Evolutionary conservation across 2,113 vertebrate genomes (phyloP).

Genomic region (Columbina picui): DNA sequence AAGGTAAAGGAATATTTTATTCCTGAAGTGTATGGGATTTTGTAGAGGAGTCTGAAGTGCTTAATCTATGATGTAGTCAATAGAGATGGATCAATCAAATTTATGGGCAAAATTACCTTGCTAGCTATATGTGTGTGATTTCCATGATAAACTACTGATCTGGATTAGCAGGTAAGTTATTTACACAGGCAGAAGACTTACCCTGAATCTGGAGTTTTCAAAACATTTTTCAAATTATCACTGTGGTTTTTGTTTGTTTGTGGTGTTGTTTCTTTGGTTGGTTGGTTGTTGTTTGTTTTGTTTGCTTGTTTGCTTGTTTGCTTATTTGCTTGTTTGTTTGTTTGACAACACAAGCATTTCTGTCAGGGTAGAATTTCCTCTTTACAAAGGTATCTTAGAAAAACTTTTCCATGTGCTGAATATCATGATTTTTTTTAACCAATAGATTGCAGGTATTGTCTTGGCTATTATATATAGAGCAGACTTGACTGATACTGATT

Average conservation of each 20-base stretch:
- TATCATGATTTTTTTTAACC: background rate
- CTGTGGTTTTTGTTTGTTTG: too few relatives aligned
- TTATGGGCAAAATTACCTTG: background rate
- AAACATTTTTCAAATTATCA: background rate
- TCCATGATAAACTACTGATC: background rate
- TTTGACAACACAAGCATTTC: background rate
- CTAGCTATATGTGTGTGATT: background rate
- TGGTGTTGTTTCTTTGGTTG: too few relatives aligned
- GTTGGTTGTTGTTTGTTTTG: too few relatives aligned
- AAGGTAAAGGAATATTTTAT: background rate
- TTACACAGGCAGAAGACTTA: background rate
- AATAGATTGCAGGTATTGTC: background rate
- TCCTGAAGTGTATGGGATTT: background rate
- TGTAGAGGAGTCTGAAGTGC: background rate
- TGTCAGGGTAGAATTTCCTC: background rate
- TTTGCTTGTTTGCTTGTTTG: too few relatives aligned
- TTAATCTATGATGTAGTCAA: background rate
- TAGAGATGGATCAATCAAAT: background rate
- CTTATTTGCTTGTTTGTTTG: too few relatives aligned
- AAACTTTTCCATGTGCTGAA: background rate
- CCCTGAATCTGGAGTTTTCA: background rate
- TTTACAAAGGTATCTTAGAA: background rate
- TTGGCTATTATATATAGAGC: background rate
- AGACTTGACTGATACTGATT: background rate
- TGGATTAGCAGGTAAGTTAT: background rate